Evolutionary conservation across 1,140 invertebrate species (phyloP), one percentile per base, ranked within the genome.

Genomic region (Calliopsis andreniformis): DNA sequence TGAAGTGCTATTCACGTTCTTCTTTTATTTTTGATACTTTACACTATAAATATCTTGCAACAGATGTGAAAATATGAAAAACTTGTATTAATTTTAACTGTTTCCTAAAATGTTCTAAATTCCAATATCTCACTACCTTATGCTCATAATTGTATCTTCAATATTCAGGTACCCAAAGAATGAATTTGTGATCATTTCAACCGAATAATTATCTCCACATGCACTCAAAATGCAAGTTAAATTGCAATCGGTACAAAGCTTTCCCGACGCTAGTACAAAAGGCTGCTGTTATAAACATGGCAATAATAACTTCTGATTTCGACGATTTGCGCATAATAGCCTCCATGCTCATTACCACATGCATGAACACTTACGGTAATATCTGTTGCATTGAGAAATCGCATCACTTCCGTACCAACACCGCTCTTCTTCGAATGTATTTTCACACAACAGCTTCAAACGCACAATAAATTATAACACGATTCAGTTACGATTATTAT

Each of bases 341-440:
- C 18, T 23, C 14, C 8, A 32, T 23, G 8, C 25, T 72, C 47
- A 55, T 72, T 53, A 42, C 47, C 18, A 64, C 28, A 42, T 14
- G 25, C 53, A 72, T 55, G 30, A 51, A 42, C 63, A 72, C 47
- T 53, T 72, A 72, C 59, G 47, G 30, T 53, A 72, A 72, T 51
- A 16, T 8, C 0, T 49, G 4, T 42, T 23, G 23, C 25, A 23
- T n/a, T n/a, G n/a, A n/a, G n/a, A n/a, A 53, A 72, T 49, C 32
- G 42, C 12, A 30, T 63, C 59, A 20, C 18, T 32, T 39, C 45
- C 20, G 12, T 8, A 25, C 23, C 16, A 35, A 3, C 64, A 7
- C 20, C 2, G 18, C 14, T 3, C 28, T 16, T 35, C 42, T 35
- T 28, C 2, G 20, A 71, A 61, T 20, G 30, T 1, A 35, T 20